Percentiles rank a stretch among this genome's conserved stretches.
Evolutionary conservation across 2,888 invertebrate species (phyloP).

Genomic region (Drosophila sordidula): DNA sequence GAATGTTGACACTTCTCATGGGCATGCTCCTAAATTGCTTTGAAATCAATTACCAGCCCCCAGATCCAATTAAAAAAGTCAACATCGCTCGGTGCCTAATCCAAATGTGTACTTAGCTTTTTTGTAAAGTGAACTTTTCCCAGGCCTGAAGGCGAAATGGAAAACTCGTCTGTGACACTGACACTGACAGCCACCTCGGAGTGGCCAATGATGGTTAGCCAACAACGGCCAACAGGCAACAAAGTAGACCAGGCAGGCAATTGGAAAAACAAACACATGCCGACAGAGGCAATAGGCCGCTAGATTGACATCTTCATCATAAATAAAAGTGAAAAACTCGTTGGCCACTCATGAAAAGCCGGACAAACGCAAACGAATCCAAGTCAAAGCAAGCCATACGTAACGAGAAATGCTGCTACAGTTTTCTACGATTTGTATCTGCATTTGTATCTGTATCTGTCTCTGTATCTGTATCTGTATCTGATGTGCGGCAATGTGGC

Average conservation of each 20-base stretch:
- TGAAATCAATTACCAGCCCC: constrained; percentile 21
- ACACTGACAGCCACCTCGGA: constrained; percentile 64
- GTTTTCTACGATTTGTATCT: constrained; percentile 56
- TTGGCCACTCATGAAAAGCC: constrained; percentile 40
- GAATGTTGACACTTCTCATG: background rate
- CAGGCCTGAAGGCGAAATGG: constrained; percentile 48
- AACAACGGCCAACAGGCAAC: constrained; percentile 26
- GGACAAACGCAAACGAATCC: constrained; percentile 35
- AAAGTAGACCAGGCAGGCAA: constrained; percentile 51
- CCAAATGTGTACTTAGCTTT: constrained; percentile 38
- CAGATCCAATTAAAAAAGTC: constrained; percentile 50
- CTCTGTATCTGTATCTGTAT: constrained; percentile 8
- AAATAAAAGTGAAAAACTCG: constrained; percentile 82
- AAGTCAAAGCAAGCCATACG: constrained; percentile 26
- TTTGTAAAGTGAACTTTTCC: constrained; percentile 56
- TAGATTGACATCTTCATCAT: constrained; percentile 83
- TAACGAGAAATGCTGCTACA: constrained; percentile 54
- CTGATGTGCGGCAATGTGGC: constrained; percentile 67
- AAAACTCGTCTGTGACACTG: constrained; percentile 62
- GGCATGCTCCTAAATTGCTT: background rate
- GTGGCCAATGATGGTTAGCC: constrained; percentile 29
- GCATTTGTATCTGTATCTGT: constrained; percentile 44
- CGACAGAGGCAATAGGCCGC: constrained; percentile 57
- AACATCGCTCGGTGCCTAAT: constrained; percentile 37
- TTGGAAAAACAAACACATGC: constrained; percentile 75